Base-by-base conservation (phyloP, 2,113 vertebrate genomes). In the Morone chrysops region DNA sequence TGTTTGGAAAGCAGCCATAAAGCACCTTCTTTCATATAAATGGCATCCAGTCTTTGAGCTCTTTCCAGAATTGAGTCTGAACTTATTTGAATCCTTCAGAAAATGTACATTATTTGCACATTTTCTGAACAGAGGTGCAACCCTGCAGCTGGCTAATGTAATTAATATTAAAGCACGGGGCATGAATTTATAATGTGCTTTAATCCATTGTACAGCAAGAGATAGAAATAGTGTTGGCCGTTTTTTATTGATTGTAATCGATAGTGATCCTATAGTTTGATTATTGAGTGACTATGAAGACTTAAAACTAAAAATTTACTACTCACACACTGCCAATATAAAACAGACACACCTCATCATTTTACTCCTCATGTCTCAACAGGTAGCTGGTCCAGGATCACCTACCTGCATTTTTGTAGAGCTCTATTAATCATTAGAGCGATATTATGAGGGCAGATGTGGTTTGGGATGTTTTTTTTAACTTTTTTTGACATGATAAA, bases 1-100 rank as follows among this genome's bases (percentile, higher is more conserved):
- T 92, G 78, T 89, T 91, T 92, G 90, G 87, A 90, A 74, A 38
- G 62, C 61, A 47, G 87, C 89, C 87, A 91, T 73, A 71, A 25
- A 51, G 63, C 68, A 31, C 81, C 62, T 70, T 75, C 60, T 80
- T 89, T 41, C 83, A 84, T 80, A 69, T 56, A 50, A 86, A 87
- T 80, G 78, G 59, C 51, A 75, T 17, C 31, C 66, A 68, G 47
- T 82, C 78, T 92, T 89, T 87, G 71, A 90, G 40, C 61, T 78
- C 31, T 53, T 86, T 89, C 85, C 87, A 91, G 22, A 85, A 3
- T 53, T 75, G 69, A 75, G 65, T 79, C 80, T 80, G 60, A 82
- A 75, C 54, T 20, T 9, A 77, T 81, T 76, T 69, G 41, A 85
- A 69, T 73, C 16, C 38, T 59, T 47, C 54, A 8, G n/a, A 72